A percentile compares a stretch with the other conserved stretches of the same genome.
Evolutionary conservation across 2,888 invertebrate species (phyloP).

Genomic region (Lochmaea crataegi): DNA sequence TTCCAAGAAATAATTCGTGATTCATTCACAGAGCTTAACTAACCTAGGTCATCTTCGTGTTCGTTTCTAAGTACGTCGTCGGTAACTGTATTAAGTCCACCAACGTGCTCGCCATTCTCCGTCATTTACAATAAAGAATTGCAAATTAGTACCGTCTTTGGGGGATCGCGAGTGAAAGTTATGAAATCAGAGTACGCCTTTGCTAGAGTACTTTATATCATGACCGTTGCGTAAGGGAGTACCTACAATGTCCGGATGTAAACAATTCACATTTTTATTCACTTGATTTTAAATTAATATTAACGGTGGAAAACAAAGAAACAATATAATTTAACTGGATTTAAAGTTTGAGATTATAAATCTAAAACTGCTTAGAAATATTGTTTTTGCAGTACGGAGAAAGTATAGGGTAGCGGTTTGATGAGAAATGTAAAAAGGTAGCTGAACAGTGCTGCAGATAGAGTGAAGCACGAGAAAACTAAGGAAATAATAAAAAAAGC

Average conservation of each 20-base stretch:
- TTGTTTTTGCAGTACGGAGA: too few species aligned
- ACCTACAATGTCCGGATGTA: background rate
- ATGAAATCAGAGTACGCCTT: conserved; percentile 5
- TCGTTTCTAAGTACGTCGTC: conserved; percentile 5
- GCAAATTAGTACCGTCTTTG: background rate
- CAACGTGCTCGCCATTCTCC: background rate
- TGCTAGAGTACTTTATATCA: background rate
- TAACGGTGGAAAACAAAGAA: too few species aligned
- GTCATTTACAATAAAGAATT: background rate
- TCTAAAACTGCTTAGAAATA: too few species aligned
- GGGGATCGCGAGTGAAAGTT: conserved; percentile 9
- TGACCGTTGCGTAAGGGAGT: background rate
- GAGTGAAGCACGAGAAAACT: too few species aligned
- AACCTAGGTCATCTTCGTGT: conserved; percentile 14
- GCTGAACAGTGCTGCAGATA: too few species aligned
- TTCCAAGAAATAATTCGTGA: background rate
- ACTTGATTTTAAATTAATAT: too few species aligned
- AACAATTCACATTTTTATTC: too few species aligned
- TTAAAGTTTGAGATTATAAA: too few species aligned
- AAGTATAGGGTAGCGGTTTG: too few species aligned
- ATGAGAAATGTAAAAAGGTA: too few species aligned
- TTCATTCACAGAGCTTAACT: background rate
- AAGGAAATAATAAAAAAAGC: too few species aligned
- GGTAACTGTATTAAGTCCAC: conserved; percentile 5
- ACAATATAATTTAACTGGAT: too few species aligned